Evolutionary conservation across 2,113 vertebrate genomes (phyloP).

Genomic region (Syngnathus floridae): DNA sequence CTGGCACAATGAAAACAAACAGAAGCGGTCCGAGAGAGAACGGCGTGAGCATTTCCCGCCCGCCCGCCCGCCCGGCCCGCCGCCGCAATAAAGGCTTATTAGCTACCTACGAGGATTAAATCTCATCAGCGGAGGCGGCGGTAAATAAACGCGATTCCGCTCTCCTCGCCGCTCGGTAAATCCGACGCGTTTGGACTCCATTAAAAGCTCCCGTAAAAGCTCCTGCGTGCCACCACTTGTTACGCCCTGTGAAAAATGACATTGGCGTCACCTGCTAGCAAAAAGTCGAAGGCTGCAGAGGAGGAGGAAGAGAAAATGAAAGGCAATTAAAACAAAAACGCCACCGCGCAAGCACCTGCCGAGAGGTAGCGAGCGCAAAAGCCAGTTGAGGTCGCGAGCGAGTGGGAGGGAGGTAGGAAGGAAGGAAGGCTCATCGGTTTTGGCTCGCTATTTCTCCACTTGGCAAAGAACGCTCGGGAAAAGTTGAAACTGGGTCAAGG

Average conservation of each 20-base stretch:
- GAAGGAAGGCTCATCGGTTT: not conserved
- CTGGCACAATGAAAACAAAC: too few species aligned
- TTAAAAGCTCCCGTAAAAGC: constrained; percentile 28
- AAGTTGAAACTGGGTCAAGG: not conserved
- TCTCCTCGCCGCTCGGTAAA: constrained; percentile 34
- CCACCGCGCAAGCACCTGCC: constrained; percentile 48
- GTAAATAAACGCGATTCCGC: constrained; percentile 36
- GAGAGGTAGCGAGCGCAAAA: too few species aligned
- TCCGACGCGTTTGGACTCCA: constrained; percentile 33
- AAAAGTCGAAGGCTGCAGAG: constrained; percentile 60
- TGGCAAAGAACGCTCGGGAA: not conserved
- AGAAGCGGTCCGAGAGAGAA: constrained; percentile 8
- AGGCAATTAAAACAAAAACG: constrained; percentile 63
- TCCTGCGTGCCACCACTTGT: constrained; percentile 19
- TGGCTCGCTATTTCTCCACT: not conserved
- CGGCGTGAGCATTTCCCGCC: constrained; percentile 16
- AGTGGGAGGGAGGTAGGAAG: too few species aligned
- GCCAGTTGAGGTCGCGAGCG: not conserved
- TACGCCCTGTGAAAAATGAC: constrained; percentile 43
- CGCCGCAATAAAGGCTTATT: constrained; percentile 45
- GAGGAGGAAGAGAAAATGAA: constrained; percentile 83
- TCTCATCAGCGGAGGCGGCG: constrained; percentile 35
- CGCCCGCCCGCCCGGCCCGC: too few species aligned
- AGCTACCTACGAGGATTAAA: constrained; percentile 47
- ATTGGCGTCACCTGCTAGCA: constrained; percentile 44